Conservation (phyloP, 2,113 vertebrate genomes). For the Myotis lucifugus region DNA sequence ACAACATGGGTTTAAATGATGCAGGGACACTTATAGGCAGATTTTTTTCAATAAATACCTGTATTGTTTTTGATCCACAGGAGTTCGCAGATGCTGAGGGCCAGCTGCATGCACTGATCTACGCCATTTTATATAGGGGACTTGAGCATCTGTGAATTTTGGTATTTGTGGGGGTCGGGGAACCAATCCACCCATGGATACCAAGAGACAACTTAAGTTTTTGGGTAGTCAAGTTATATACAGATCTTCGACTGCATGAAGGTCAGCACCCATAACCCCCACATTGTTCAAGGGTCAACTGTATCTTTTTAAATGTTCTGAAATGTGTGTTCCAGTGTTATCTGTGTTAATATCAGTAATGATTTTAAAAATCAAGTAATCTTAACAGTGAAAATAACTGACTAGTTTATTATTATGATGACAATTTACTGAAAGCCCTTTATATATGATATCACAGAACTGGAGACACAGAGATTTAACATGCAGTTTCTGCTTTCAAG, state of each 20-base stretch:
- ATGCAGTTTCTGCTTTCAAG: conserved; percentile 5
- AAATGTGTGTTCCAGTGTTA: background rate
- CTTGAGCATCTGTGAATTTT: background rate
- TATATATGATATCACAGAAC: background rate
- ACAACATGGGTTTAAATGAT: background rate
- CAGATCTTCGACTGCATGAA: no score
- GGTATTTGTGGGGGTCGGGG: background rate
- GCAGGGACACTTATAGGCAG: background rate
- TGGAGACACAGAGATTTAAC: background rate
- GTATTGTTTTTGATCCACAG: background rate
- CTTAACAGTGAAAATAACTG: background rate
- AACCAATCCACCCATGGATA: background rate
- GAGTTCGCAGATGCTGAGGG: background rate
- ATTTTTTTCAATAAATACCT: background rate
- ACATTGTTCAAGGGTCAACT: background rate
- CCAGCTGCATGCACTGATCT: background rate
- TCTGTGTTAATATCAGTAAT: background rate
- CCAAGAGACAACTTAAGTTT: background rate
- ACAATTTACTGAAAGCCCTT: conserved; percentile 22
- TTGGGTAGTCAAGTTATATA: background rate
- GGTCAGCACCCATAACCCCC: background rate
- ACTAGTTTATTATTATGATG: background rate
- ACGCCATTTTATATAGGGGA: background rate
- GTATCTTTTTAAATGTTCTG: background rate
- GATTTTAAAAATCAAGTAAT: conserved; percentile 40